Percentiles rank a stretch among this genome's conserved stretches.
Conservation (phyloP, 2,888 invertebrate genomes). For the Periphyllus acericola region DNA sequence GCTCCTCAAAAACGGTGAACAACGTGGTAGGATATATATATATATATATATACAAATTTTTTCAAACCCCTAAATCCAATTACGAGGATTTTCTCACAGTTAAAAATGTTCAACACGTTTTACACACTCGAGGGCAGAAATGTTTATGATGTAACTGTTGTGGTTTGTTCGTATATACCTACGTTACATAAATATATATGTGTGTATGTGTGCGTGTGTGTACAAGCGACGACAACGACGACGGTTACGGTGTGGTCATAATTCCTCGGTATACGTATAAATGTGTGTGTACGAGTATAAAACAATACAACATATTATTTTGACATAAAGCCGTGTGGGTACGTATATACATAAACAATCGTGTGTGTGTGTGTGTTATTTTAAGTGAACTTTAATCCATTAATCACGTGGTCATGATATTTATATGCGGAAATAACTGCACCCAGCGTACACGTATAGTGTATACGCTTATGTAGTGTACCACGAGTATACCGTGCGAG, state of each 20-base stretch:
- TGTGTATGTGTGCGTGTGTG: neutral
- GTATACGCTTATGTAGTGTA: neutral
- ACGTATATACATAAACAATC: neutral
- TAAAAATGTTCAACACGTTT: conserved; percentile 40
- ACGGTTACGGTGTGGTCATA: conserved; percentile 14
- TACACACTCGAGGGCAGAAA: conserved; percentile 5
- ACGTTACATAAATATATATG: neutral
- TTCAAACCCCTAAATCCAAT: conserved; percentile 50
- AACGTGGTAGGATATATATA: neutral
- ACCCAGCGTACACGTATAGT: neutral
- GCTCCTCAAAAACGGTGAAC: neutral
- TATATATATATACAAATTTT: neutral
- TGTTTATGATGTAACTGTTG: conserved; percentile 27
- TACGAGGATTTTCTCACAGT: conserved; percentile 47
- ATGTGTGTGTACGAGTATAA: neutral
- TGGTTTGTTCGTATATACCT: neutral
- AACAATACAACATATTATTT: conserved; percentile 30
- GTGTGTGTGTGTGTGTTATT: neutral
- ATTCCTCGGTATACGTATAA: conserved; percentile 13
- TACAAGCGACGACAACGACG: neutral
- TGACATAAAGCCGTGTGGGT: conserved; percentile 19
- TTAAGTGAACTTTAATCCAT: conserved; percentile 10
- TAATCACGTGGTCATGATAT: neutral
- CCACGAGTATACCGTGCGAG: neutral
- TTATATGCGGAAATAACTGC: conserved; percentile 1